Conservation (phyloP, 2,797 vertebrate genomes). For the Simalia tracyae region DNA sequence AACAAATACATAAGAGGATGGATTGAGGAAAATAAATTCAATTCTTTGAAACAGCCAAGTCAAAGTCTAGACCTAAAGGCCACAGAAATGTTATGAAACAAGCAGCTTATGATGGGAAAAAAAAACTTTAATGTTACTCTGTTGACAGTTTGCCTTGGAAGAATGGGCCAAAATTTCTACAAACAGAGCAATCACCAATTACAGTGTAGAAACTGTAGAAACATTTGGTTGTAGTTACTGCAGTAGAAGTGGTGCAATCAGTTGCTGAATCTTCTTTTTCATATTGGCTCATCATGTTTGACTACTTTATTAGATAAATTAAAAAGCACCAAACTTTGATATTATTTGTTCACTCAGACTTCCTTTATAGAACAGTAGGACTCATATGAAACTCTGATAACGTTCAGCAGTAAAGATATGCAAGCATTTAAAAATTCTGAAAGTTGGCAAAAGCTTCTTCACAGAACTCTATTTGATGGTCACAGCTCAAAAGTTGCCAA, state of each 20-base stretch:
- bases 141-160: not conserved
- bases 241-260: not conserved
- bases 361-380: not conserved
- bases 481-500: not conserved
- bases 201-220: not conserved
- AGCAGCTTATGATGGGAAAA: not conserved
- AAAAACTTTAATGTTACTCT: not conserved
- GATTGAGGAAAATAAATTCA: not conserved
- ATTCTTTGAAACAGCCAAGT: not conserved
- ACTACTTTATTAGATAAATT: not conserved
- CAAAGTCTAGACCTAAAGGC: not conserved
- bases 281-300: not conserved
- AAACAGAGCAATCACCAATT: not conserved
- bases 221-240: not conserved
- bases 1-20: not conserved
- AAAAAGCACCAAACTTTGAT: not conserved
- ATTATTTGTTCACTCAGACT: not conserved
- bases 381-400: not conserved
- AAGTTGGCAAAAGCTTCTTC: not conserved
- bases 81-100: not conserved
- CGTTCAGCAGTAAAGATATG: not conserved
- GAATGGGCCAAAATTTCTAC: not conserved
- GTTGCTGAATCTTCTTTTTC: not conserved
- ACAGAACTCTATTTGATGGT: not conserved
- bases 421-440: not conserved